A percentile compares a stretch with the other conserved stretches of the same genome.
phyloP scores from a whole-genome alignment of 2,888 invertebrate genomes.

The Fragum sueziense region DNA sequence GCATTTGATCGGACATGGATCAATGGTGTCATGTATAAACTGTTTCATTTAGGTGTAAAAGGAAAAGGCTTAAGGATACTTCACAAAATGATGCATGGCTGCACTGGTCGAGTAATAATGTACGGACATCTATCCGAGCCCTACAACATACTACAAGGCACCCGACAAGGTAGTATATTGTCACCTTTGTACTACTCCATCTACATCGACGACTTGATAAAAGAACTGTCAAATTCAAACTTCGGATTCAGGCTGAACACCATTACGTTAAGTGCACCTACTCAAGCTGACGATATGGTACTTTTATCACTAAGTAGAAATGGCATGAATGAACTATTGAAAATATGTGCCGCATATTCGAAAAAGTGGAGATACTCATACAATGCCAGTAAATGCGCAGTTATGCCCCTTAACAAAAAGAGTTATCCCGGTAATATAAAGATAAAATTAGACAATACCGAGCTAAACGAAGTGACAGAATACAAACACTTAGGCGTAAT shows the following conservation, averaged over 20 bases:
- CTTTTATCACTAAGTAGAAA: neutral
- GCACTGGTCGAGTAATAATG: neutral
- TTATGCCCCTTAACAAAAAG: neutral
- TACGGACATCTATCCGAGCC: slow-evolving; percentile 1
- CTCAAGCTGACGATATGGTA: slow-evolving; percentile 23
- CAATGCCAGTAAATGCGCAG: slow-evolving; percentile 13
- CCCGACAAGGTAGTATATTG: slow-evolving; percentile 20
- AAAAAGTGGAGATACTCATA: slow-evolving; percentile 13
- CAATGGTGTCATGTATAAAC: slow-evolving; percentile 19
- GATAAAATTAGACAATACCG: neutral
- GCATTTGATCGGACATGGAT: slow-evolving; percentile 26
- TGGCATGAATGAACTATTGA: neutral
- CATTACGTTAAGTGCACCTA: neutral
- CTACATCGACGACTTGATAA: slow-evolving; percentile 6
- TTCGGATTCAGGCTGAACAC: neutral
- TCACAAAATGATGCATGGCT: neutral
- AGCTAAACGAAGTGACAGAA: neutral
- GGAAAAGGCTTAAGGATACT: neutral
- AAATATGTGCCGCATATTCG: neutral
- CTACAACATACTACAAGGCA: slow-evolving; percentile 16
- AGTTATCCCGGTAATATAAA: neutral
- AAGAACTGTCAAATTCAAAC: neutral
- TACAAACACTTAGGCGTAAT: slow-evolving; percentile 11
- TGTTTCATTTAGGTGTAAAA: neutral
- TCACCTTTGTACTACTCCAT: slow-evolving; percentile 14